Evolutionary conservation across 2,888 invertebrate species (phyloP).

Genomic region (Eupithecia insigniata): DNA sequence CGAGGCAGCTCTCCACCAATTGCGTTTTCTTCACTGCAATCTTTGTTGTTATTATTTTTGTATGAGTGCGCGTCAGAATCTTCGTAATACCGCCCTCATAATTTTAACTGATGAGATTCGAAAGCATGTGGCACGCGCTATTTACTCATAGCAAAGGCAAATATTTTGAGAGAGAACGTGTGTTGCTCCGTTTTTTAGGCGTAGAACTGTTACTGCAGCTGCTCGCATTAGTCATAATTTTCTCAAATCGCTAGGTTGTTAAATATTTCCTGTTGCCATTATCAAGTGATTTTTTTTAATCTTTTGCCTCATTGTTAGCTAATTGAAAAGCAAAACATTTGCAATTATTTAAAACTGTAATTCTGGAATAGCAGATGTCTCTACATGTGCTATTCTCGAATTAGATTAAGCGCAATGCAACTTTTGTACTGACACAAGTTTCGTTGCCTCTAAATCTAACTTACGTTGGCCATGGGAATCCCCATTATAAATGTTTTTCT

Average conservation of each 20-base stretch:
- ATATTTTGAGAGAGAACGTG: neutral
- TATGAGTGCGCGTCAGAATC: neutral
- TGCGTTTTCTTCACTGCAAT: constrained; percentile 65
- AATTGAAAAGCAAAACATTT: neutral
- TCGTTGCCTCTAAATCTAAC: neutral
- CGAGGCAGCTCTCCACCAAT: constrained; percentile 55
- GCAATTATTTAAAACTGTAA: neutral
- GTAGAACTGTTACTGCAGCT: neutral
- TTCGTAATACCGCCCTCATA: neutral
- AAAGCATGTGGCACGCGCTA: neutral
- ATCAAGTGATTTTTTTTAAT: neutral
- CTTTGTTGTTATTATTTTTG: constrained; percentile 65
- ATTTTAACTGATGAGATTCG: neutral
- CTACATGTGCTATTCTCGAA: too few relatives aligned
- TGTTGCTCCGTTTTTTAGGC: neutral
- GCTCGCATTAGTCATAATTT: neutral
- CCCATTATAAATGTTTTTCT: neutral
- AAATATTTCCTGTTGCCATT: neutral
- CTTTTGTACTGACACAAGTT: neutral
- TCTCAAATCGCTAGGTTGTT: neutral
- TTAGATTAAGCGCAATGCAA: too few relatives aligned
- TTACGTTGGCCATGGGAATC: neutral
- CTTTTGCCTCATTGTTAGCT: neutral
- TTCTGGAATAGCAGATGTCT: neutral
- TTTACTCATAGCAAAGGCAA: neutral